Base-by-base conservation (phyloP, 37 sponge, comb jelly and placozoan genomes). In the Ephydatia muelleri region DNA sequence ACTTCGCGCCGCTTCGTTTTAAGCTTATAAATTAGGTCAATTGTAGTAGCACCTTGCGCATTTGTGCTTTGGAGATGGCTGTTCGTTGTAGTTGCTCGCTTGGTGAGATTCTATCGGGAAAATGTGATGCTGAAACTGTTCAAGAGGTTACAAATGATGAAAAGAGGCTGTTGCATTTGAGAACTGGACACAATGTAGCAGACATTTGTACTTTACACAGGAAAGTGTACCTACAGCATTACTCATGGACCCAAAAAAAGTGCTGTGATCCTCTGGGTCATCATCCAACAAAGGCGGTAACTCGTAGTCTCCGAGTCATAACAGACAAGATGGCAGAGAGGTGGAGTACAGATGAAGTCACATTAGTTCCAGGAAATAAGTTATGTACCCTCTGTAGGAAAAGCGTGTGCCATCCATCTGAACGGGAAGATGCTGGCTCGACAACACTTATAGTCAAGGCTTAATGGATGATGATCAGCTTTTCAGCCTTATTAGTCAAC, bases 181-280 rank as follows among this genome's bases (percentile, higher is more conserved):
- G 57, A 57, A 57, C 57, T 57, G 57, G 57, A 57, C 16, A 57
- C 57, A 57, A 57, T 11, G 57, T 57, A 57, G 57, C 57, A 57
- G 16, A 57, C 57, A 57, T 57, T 11, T 13, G 57, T 57, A 57
- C 16, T 57, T 57, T 57, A 9, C 43, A 43, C 43, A 43, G 6
- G 6, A 43, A 43, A 43, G 6, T 43, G 6, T 43, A 43, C 43
- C 43, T 43, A 43, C 3, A 57, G 12, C 57, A 57, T 4, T 57
- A 57, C 57, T 57, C 47, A 43, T 43, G 47, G 47, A 43, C 57
- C 57, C 6, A 57, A 57, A 57, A 5, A 57, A 4, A 57, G 57
- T 57, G 57, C 57, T 57, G 57, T 57, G 57, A 57, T 57, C 57
- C 57, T 57, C 57, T 57, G 57, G 57, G 57, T 57, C 57, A 57